Evolutionary conservation across 2,113 vertebrate species (phyloP).

Genomic region (Athene cunicularia): DNA sequence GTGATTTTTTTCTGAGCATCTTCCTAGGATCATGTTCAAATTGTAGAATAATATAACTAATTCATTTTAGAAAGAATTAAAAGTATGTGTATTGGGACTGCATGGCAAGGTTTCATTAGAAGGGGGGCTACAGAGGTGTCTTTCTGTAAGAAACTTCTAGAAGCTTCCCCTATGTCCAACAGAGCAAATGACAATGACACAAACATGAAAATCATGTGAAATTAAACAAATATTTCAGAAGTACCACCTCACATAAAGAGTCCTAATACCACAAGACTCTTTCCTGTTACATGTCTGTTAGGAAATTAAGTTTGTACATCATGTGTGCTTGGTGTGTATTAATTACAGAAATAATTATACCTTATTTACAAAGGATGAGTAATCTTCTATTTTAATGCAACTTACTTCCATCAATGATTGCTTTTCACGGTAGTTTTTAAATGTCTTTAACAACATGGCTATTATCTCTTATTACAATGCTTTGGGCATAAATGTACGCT

Average conservation of each 20-base stretch:
- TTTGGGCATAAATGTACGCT: not conserved
- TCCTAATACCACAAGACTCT: not conserved
- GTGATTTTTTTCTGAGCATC: not conserved
- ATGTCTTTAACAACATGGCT: not conserved
- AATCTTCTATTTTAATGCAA: not conserved
- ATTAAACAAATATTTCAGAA: not conserved
- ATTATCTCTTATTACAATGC: not conserved
- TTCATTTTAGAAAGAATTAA: not conserved
- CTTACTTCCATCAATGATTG: not conserved
- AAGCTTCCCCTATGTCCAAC: accelerated
- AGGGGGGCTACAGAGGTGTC: not conserved
- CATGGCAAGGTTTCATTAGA: not conserved
- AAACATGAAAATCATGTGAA: not conserved
- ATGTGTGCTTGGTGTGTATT: not conserved
- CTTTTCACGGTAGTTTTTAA: not conserved
- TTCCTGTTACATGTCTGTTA: not conserved
- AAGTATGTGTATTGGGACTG: not conserved
- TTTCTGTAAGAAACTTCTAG: not conserved
- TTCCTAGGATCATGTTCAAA: not conserved
- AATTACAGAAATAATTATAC: not conserved
- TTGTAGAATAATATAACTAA: not conserved
- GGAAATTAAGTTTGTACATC: not conserved
- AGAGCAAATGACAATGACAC: not conserved
- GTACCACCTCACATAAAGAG: not conserved
- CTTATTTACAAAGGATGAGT: not conserved